Percentiles rank a stretch among this genome's conserved stretches.
phyloP scores from a whole-genome alignment of 1,140 invertebrate genomes.

The Lysiphlebus fabarum region DNA sequence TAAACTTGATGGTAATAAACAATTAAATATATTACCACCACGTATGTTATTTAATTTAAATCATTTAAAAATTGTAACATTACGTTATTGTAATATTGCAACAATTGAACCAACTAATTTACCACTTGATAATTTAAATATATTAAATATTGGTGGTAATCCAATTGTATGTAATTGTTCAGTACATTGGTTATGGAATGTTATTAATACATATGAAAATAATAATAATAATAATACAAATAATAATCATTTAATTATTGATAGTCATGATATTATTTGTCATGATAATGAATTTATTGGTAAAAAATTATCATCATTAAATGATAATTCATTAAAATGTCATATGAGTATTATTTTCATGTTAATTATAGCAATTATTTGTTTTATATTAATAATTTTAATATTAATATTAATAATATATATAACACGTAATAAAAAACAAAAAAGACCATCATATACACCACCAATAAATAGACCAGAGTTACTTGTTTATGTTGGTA shows the following conservation, averaged over 20 bases:
- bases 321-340: conserved; percentile 46
- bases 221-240: conserved; percentile 21
- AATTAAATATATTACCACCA: conserved; percentile 65
- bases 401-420: conserved; percentile 44
- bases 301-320: conserved; percentile 38
- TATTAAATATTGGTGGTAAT: conserved; percentile 73
- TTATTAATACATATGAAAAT: conserved; percentile 55
- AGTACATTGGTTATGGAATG: conserved; percentile 78
- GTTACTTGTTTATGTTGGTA: conserved; percentile 49
- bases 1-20: conserved; percentile 72
- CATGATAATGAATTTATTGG: conserved; percentile 47
- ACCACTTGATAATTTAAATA: conserved; percentile 69
- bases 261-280: conserved; percentile 46
- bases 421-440: conserved; percentile 39
- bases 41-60: conserved; percentile 72
- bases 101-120: conserved; percentile 75
- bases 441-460: conserved; percentile 43
- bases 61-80: conserved; percentile 66
- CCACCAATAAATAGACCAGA: conserved; percentile 45
- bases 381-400: conserved; percentile 40
- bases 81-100: conserved; percentile 68
- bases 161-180: conserved; percentile 85
- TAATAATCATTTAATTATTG: conserved; percentile 42
- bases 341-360: conserved; percentile 45
- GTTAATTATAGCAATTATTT: conserved; percentile 39